Evolutionary conservation across 1,140 invertebrate species (phyloP), one percentile per base, ranked within the genome.

Genomic region (Leptopilina clavipes): DNA sequence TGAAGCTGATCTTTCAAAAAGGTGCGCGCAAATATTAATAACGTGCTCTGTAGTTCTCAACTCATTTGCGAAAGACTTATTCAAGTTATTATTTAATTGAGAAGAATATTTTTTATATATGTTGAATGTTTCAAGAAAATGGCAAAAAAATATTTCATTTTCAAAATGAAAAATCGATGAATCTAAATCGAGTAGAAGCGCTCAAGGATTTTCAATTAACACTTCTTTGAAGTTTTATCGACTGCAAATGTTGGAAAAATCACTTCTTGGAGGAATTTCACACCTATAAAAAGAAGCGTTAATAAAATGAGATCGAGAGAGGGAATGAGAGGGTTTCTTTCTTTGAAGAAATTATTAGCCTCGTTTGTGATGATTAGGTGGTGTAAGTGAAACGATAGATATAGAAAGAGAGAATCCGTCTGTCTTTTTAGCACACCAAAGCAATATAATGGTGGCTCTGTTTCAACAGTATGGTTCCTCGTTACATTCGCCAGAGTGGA

Each of bases 401-500:
- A 40, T 6, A 40, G 37, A 40, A 9, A 40, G 37, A 40, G 37
- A 40, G 37, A 80, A 9, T 40, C 37, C 7, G 37, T 40, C 71
- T 77, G 78, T 78, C 65, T 72, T 80, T 77, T 75, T 31, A 31
- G 25, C 25, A 71, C 75, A 77, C 81, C 45, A 77, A 73, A 31
- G 76, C 37, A 79, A 75, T 81, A 86, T 86, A 86, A 86, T 86
- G 84, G 81, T 79, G 77, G 83, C 76, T 82, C 78, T 85, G 84
- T 86, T 82, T 85, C 79, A 71, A 79, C 78, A 83, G 86, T 81
- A 82, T 81, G 81, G 82, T 83, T 84, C 84, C 83, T 82, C 84
- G 85, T 86, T 86, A 84, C 81, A 79, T 82, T 85, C 76, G 78
- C 80, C 75, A 73, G 22, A 83, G 82, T 86, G 85, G 85, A 86